Evolutionary conservation across 2,888 invertebrate species (phyloP).

Genomic region (Callyntrura guangdongensis): DNA sequence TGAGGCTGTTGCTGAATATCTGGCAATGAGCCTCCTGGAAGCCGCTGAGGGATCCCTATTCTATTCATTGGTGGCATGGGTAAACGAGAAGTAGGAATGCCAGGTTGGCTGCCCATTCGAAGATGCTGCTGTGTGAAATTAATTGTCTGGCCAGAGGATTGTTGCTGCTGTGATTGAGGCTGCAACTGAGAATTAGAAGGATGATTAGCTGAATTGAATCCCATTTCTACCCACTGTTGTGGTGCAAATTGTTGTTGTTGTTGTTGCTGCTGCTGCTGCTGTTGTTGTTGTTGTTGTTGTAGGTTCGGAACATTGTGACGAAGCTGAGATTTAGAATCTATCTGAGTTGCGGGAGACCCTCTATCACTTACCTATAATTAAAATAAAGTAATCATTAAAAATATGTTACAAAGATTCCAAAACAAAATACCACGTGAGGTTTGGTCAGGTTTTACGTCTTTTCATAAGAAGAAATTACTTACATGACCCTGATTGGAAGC

Average conservation of each 20-base stretch:
- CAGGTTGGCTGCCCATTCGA: constrained; percentile 80
- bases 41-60: constrained; percentile 76
- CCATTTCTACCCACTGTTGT: constrained; percentile 78
- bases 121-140: constrained; percentile 85
- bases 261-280: constrained; percentile 84
- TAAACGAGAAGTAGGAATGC: constrained; percentile 68
- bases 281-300: constrained; percentile 83
- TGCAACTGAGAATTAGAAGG: constrained; percentile 84
- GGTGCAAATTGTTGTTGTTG: constrained; percentile 85
- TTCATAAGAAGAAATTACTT: constrained; percentile 34
- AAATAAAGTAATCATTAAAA: constrained; percentile 1
- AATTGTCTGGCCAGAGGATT: constrained; percentile 83
- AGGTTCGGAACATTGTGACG: constrained; percentile 67
- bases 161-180: constrained; percentile 85
- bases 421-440: too few species aligned
- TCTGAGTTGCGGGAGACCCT: constrained; percentile 73
- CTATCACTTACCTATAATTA: constrained; percentile 71
- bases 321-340: constrained; percentile 74
- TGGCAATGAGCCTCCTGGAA: constrained; percentile 39
- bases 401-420: too few species aligned
- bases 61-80: constrained; percentile 76
- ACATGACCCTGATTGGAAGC: constrained; percentile 76
- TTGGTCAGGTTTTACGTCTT: background rate
- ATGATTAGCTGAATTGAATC: constrained; percentile 73
- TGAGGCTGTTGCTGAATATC: constrained; percentile 68